phyloP scores from a whole-genome alignment of 2,888 invertebrate species.

The Diogma glabrata region DNA sequence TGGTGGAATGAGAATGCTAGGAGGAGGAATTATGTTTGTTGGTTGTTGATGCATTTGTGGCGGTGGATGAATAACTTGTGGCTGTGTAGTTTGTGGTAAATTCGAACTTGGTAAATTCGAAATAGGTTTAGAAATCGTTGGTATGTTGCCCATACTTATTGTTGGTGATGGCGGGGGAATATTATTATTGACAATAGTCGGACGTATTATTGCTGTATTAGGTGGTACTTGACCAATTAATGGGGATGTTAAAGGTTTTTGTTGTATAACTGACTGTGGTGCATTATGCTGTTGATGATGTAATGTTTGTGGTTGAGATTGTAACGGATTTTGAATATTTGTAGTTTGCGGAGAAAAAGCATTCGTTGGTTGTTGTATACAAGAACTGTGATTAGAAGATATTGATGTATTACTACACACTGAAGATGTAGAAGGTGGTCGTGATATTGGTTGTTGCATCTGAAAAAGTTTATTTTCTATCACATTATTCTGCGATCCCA shows the following conservation, averaged over 20 bases:
- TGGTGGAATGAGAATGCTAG: neutral
- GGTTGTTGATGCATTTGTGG: constrained; percentile 2
- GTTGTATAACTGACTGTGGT: neutral
- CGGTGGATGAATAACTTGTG: neutral
- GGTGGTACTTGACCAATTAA: constrained; percentile 17
- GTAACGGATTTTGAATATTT: constrained; percentile 1
- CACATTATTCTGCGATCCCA: neutral
- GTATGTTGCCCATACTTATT: neutral
- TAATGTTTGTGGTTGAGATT: constrained; percentile 23
- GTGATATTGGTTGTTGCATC: neutral
- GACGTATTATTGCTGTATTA: constrained; percentile 16
- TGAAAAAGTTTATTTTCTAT: constrained; percentile 6
- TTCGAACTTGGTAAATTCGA: neutral
- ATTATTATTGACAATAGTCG: constrained; percentile 6
- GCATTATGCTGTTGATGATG: constrained; percentile 19
- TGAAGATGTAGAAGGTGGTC: constrained; percentile 11
- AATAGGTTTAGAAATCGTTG: neutral
- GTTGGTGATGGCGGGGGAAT: neutral
- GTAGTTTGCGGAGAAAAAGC: neutral
- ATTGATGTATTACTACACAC: constrained; percentile 11
- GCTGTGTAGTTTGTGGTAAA: too few species aligned
- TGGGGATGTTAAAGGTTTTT: neutral
- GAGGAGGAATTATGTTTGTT: neutral
- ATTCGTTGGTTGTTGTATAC: neutral
- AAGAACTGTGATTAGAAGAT: constrained; percentile 11